phyloP scores from a whole-genome alignment of 2,888 invertebrate genomes.

The Myathropa florea region DNA sequence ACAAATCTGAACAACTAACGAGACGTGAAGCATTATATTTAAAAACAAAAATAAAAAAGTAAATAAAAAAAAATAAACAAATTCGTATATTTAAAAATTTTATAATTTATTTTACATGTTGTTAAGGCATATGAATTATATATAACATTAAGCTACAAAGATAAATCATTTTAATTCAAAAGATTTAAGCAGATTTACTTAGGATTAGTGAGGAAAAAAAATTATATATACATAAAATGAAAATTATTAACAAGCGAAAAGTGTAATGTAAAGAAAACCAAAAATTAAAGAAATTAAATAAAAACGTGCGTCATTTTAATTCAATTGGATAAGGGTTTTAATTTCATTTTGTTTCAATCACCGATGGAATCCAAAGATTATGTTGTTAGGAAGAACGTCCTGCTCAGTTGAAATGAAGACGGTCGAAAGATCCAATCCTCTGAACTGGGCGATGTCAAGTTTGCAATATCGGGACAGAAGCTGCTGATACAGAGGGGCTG shows the following conservation, averaged over 20 bases:
- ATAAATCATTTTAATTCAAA: slow-evolving; percentile 62
- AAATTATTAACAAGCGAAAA: slow-evolving; percentile 58
- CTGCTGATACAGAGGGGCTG: no score
- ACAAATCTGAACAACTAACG: slow-evolving; percentile 46
- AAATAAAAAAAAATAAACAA: slow-evolving; percentile 29
- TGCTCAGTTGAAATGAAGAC: no score
- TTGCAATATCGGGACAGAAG: no score
- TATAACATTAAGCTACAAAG: slow-evolving; percentile 57
- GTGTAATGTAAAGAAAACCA: slow-evolving; percentile 59
- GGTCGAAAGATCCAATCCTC: no score
- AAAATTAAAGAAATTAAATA: slow-evolving; percentile 60
- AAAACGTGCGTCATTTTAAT: slow-evolving; percentile 67
- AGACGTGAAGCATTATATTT: background rate
- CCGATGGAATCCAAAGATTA: no score
- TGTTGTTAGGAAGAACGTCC: no score
- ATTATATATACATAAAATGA: slow-evolving; percentile 17
- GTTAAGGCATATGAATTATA: slow-evolving; percentile 60
- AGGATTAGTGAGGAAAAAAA: slow-evolving; percentile 41
- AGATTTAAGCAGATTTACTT: slow-evolving; percentile 66
- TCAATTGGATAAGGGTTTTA: slow-evolving; percentile 4
- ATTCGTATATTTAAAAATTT: slow-evolving; percentile 54
- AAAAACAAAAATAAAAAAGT: slow-evolving; percentile 5
- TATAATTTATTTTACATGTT: slow-evolving; percentile 70
- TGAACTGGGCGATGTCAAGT: no score
- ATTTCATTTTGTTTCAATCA: background rate